Conservation (phyloP, 2,113 vertebrate genomes). For the Psilopsiagon aymara region DNA sequence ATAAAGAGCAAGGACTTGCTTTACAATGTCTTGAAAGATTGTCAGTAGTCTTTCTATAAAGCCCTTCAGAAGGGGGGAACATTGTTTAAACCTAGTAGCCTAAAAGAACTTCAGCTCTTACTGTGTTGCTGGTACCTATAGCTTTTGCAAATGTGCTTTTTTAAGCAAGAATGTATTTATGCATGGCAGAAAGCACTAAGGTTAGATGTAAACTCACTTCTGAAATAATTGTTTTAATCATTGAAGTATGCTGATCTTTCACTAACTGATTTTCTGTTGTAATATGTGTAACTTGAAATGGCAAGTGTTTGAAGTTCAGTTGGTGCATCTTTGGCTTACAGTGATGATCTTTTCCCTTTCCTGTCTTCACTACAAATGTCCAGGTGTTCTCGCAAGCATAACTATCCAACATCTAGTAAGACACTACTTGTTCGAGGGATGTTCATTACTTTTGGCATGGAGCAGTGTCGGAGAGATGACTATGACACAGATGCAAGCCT, state of each 20-base stretch:
- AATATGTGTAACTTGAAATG: background rate
- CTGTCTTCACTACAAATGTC: background rate
- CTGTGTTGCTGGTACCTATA: background rate
- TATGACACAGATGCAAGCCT: conserved; percentile 92
- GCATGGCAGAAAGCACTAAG: background rate
- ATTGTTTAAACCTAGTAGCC: background rate
- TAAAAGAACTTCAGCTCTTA: background rate
- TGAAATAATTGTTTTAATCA: background rate
- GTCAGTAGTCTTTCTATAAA: background rate
- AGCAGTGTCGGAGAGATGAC: conserved; percentile 90
- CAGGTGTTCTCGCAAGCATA: conserved; percentile 94
- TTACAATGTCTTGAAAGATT: background rate
- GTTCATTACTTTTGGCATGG: conserved; percentile 96
- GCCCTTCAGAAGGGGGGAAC: background rate
- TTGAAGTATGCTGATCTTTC: background rate
- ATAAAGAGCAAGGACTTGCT: background rate
- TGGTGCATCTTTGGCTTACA: background rate
- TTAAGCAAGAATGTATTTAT: background rate
- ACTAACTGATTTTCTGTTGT: background rate
- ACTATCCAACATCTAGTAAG: conserved; percentile 84
- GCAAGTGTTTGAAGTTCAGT: background rate
- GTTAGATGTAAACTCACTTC: background rate
- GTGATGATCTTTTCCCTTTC: background rate
- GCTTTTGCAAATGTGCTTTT: background rate
- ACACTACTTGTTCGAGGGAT: conserved; percentile 92